These are phyloP conservation scores for Caenorhabditis panamensis DNA, from an alignment of 2,888 invertebrate genomes.

Conservation along the genomic window DNA sequence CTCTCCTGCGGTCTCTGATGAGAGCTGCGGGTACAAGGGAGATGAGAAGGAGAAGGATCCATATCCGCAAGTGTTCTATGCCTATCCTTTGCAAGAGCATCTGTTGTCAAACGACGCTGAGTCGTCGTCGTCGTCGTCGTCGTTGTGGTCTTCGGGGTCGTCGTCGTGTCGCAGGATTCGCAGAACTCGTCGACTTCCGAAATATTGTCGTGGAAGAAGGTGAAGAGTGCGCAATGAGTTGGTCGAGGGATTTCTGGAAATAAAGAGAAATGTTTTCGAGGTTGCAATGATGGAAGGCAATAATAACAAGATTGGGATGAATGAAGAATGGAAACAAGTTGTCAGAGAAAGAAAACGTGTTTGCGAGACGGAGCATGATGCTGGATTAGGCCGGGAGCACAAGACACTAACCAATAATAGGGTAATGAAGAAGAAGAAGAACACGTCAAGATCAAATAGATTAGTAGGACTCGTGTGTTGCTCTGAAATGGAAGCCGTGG, in stretches of 20 bases:
- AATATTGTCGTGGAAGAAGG: conserved; percentile 31
- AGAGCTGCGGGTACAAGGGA: conserved; percentile 54
- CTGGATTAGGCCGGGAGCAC: conserved; percentile 10
- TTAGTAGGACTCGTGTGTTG: conserved; percentile 7
- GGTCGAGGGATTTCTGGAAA: conserved; percentile 30
- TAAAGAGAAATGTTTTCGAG: background rate
- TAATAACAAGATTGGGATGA: conserved; percentile 1
- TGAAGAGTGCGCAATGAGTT: conserved; percentile 10
- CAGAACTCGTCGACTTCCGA: conserved; percentile 18
- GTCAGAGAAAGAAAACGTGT: conserved; percentile 20
- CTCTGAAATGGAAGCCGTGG: background rate
- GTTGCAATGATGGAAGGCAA: conserved; percentile 22
- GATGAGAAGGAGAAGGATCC: conserved; percentile 53
- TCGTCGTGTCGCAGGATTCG: conserved; percentile 44
- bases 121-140: conserved; percentile 49
- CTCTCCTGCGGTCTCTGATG: conserved; percentile 43
- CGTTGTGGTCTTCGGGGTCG: conserved; percentile 22
- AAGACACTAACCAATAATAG: conserved; percentile 25
- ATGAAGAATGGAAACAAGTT: conserved; percentile 19
- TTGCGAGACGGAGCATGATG: conserved; percentile 15
- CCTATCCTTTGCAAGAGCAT: conserved; percentile 67
- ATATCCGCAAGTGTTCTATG: conserved; percentile 64
- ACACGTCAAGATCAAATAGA: conserved; percentile 32
- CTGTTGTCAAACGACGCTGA: conserved; percentile 57
- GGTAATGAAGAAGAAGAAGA: conserved; percentile 8